Percentiles rank a stretch among this genome's conserved stretches.
Conservation (phyloP, 2,888 invertebrate genomes). For the Ornithoptera alexandrae region DNA sequence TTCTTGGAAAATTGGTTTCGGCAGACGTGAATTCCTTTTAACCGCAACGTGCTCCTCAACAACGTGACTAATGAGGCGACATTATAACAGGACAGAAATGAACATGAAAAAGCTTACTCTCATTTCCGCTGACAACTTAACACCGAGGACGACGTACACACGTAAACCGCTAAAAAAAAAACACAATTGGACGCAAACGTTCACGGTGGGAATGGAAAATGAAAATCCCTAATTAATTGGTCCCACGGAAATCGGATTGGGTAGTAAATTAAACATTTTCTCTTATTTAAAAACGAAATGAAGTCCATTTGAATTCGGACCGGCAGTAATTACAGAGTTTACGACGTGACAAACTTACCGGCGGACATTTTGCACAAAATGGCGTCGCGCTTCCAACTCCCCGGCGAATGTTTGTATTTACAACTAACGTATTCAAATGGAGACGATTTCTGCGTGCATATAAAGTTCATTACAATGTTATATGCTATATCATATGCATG, state of each 20-base stretch:
- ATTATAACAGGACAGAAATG: too few species aligned
- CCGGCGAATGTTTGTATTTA: slow-evolving; percentile 43
- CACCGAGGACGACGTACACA: slow-evolving; percentile 16
- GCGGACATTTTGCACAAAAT: slow-evolving; percentile 62
- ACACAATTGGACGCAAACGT: slow-evolving; percentile 1
- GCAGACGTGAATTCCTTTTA: too few species aligned
- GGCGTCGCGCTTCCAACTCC: slow-evolving; percentile 44
- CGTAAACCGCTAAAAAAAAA: slow-evolving; percentile 40
- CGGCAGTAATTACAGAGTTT: slow-evolving; percentile 77
- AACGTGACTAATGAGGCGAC: too few species aligned
- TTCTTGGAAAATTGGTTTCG: too few species aligned
- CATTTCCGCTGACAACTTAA: background rate
- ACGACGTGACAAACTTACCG: slow-evolving; percentile 70
- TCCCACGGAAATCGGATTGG: slow-evolving; percentile 55
- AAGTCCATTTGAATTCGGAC: slow-evolving; percentile 74
- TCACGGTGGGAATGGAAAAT: slow-evolving; percentile 33
- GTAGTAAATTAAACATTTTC: slow-evolving; percentile 78
- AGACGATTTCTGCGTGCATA: slow-evolving; percentile 27
- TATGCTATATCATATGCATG: too few species aligned
- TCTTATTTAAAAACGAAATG: slow-evolving; percentile 78
- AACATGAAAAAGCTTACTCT: background rate
- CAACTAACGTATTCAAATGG: slow-evolving; percentile 49
- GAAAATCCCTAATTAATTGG: slow-evolving; percentile 76
- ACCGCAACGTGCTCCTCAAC: too few species aligned
- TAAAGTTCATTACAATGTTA: too few species aligned